phyloP scores from a whole-genome alignment of 2,888 invertebrate species.

The Vesta saturnalis region DNA sequence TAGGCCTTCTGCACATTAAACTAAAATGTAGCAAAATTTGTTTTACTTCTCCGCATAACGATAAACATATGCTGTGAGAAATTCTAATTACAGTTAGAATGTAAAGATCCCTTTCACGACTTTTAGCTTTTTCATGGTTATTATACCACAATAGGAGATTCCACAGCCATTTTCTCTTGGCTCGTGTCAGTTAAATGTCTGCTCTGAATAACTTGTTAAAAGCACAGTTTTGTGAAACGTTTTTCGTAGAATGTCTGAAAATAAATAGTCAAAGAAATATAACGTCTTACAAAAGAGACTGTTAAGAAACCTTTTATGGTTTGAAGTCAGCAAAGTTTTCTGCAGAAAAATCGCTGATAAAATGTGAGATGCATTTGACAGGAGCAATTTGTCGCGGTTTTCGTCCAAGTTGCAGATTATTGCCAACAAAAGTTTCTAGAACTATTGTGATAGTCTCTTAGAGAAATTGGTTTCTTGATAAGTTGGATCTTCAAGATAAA shows the following conservation, averaged over 20 bases:
- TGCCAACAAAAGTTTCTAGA: slow-evolving; percentile 44
- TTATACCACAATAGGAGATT: slow-evolving; percentile 8
- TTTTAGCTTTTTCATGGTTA: slow-evolving; percentile 18
- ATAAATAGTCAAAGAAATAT: slow-evolving; percentile 36
- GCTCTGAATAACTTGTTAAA: slow-evolving; percentile 25
- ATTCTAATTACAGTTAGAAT: slow-evolving; percentile 23
- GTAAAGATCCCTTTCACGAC: slow-evolving; percentile 22
- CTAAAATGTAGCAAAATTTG: not conserved
- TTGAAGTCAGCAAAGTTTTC: slow-evolving; percentile 40
- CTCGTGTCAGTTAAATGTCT: slow-evolving; percentile 7
- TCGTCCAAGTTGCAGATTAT: slow-evolving; percentile 45
- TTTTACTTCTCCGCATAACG: not conserved
- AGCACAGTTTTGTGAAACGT: slow-evolving; percentile 22
- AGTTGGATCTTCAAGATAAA: slow-evolving; percentile 33
- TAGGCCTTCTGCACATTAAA: not conserved
- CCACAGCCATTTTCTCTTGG: slow-evolving; percentile 17
- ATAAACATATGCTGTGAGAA: slow-evolving; percentile 18
- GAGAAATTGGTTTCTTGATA: slow-evolving; percentile 44
- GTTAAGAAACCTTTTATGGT: slow-evolving; percentile 38
- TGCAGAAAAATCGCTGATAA: slow-evolving; percentile 41
- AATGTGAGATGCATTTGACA: slow-evolving; percentile 44
- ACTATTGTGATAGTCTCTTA: slow-evolving; percentile 43
- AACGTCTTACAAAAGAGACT: slow-evolving; percentile 32
- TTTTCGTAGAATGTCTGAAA: slow-evolving; percentile 18
- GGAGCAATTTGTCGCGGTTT: slow-evolving; percentile 41